These are phyloP conservation scores for Congeria kusceri DNA, from an alignment of 2,888 invertebrate species.

Conservation along the genomic window DNA sequence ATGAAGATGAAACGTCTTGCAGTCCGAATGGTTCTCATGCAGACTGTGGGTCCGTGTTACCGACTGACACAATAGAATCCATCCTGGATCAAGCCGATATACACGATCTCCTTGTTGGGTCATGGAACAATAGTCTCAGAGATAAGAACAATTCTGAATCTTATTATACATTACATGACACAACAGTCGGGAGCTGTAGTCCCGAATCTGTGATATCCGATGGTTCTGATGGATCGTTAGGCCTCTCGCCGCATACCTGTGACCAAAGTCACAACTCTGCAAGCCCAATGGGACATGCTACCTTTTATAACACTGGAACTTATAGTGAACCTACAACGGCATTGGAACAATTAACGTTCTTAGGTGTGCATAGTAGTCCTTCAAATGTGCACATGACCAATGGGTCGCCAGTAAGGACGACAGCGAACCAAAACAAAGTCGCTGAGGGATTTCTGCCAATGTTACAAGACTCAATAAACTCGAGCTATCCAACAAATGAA, in stretches of 20 bases:
- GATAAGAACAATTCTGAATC: constrained; percentile 57
- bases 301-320: no score
- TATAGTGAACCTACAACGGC: background rate
- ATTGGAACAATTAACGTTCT: no score
- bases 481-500: background rate
- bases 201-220: constrained; percentile 68
- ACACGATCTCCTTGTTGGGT: constrained; percentile 70
- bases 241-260: constrained; percentile 34
- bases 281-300: background rate
- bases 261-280: constrained; percentile 13
- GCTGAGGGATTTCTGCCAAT: constrained; percentile 39
- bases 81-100: constrained; percentile 76
- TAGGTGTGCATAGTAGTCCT: no score
- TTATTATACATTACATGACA: constrained; percentile 45
- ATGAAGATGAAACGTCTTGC: constrained; percentile 15
- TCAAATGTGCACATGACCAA: no score
- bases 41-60: constrained; percentile 49
- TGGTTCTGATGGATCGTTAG: constrained; percentile 65
- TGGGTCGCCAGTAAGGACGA: no score
- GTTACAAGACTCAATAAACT: constrained; percentile 29
- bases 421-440: background rate
- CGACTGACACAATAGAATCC: constrained; percentile 74
- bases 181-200: constrained; percentile 62
- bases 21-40: constrained; percentile 15
- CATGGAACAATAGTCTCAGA: constrained; percentile 58